Evolutionary conservation across 2,113 vertebrate species (phyloP), one percentile per base, ranked within the genome.

Genomic region (Coptodon rendalli): DNA sequence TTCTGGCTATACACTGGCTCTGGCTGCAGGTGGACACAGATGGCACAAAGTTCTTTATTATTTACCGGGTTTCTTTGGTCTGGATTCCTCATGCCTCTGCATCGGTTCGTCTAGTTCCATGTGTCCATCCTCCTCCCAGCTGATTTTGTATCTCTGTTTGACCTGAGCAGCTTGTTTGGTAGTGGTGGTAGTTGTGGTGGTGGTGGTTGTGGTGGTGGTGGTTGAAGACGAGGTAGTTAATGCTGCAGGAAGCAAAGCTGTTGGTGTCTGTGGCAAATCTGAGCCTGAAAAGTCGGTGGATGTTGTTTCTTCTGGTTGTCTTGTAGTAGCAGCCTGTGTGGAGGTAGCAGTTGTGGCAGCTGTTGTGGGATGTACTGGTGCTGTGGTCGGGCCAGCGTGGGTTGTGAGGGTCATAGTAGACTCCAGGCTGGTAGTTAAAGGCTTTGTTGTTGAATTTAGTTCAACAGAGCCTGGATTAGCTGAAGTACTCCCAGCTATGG

Each of bases 61-160:
- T 50, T 86, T 91, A 97, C 96, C 96, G 13, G 88, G 3, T 87
- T 93, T 93, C 38, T 16, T 89, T 34, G 80, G 19, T 9, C 66
- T 17, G 14, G 87, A 83, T 45, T 93, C 91, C 86, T 90, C 79
- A 2, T 93, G 79, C 5, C 85, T 94, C 86, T 88, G 81, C 89
- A 87, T 85, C 80, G 52, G 79, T 56, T 93, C 82, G 1, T 84
- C 91, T 63, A 48, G 45, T 68, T 88, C 87, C 12, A 4, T 56
- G 9, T 81, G 36, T 81, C 10, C 63, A 6, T 85, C 80, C 5
- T 96, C 95, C 2, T 96, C 89, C 95, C 95, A 96, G 84, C 78
- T 95, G 59, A 95, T 94, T 83, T 87, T 94, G 85, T 94, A 94
- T 84, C 94, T 95, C 19, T 56, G 71, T 89, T 92, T 94, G 43